phyloP scores from a whole-genome alignment of 2,113 vertebrate genomes.

The Tyrannus savana region DNA sequence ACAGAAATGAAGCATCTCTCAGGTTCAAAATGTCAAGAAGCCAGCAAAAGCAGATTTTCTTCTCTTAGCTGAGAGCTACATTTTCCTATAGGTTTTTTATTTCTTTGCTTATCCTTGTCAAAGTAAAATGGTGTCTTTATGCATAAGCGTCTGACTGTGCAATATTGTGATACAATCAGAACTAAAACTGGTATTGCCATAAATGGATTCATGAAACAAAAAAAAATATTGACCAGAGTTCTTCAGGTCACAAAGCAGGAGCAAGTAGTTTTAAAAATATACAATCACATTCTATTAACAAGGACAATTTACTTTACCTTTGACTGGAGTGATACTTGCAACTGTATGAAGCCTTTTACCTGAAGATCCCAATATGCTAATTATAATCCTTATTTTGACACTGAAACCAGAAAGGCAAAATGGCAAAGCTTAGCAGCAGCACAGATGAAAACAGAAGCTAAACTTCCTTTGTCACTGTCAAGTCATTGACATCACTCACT shows the following conservation, averaged over 20 bases:
- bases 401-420: background rate
- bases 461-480: background rate
- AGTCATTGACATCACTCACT: background rate
- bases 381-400: background rate
- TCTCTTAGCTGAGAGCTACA: background rate
- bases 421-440: background rate
- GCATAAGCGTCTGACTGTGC: background rate
- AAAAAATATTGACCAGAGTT: background rate
- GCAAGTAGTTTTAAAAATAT: background rate
- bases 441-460: background rate
- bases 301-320: background rate
- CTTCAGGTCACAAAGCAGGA: background rate
- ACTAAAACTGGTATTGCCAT: background rate
- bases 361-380: background rate
- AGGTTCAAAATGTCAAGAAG: background rate
- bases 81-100: background rate
- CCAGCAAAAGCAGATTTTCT: background rate
- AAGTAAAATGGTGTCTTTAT: background rate
- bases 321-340: background rate
- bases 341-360: background rate
- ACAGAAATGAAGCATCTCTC: background rate
- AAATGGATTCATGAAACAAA: background rate
- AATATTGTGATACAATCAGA: background rate
- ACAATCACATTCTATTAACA: background rate
- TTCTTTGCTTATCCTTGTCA: background rate